Conservation (phyloP, 2,113 vertebrate genomes). For the Chamaetylas fuelleborni region DNA sequence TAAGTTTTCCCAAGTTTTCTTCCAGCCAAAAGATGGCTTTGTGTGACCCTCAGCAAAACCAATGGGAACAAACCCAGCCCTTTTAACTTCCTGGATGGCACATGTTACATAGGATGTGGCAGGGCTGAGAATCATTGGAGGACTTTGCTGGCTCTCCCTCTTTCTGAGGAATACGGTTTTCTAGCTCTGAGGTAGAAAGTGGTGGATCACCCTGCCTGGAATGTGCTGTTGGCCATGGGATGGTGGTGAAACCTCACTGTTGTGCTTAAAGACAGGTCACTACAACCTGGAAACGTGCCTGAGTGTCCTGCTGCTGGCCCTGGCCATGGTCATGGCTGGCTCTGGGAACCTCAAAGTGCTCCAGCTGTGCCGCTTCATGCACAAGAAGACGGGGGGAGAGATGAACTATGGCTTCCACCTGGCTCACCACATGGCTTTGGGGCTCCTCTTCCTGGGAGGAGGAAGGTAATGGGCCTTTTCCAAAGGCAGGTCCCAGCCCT, state of each 20-base stretch:
- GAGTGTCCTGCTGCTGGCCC: conserved; percentile 90
- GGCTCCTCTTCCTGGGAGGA: conserved; percentile 93
- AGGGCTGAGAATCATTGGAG: not conserved
- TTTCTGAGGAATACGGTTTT: not conserved
- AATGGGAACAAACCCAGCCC: not conserved
- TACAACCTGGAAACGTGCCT: conserved; percentile 93
- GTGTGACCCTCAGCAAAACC: not conserved
- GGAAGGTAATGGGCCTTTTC: conserved; percentile 81
- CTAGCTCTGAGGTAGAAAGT: not conserved
- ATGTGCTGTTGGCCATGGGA: not conserved
- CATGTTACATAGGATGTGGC: not conserved
- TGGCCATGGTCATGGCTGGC: conserved; percentile 96
- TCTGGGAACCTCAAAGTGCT: conserved; percentile 92
- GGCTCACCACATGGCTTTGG: conserved; percentile 97
- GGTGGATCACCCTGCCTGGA: fast-evolving
- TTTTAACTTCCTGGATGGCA: not conserved
- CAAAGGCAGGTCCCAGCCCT: not conserved
- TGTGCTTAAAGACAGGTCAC: conserved; percentile 81
- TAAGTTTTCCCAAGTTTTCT: conserved; percentile 72
- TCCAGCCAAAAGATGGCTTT: not conserved
- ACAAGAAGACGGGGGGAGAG: conserved; percentile 92
- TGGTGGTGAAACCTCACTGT: not conserved
- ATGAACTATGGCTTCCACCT: conserved; percentile 99
- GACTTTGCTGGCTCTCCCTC: not conserved
- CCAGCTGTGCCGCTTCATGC: conserved; percentile 94